Evolutionary conservation across 2,113 vertebrate genomes (phyloP).

Genomic region (Thamnaconus septentrionalis): DNA sequence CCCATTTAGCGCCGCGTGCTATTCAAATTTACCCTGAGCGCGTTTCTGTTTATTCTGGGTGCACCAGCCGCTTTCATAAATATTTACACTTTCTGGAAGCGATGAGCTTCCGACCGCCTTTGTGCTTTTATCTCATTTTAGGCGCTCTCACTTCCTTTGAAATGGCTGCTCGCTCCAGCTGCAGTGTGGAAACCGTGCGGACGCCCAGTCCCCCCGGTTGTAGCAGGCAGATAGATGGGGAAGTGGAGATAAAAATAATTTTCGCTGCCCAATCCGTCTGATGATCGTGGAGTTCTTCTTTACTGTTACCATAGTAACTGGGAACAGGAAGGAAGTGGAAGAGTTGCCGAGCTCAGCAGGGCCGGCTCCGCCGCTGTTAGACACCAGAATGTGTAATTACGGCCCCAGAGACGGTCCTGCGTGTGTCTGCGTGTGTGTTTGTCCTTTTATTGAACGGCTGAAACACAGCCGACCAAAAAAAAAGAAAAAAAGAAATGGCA

Average conservation of each 20-base stretch:
- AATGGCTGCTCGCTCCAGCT: constrained; percentile 23
- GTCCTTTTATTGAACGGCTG: too few relatives aligned
- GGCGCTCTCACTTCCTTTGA: constrained; percentile 18
- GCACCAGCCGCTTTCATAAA: constrained; percentile 1
- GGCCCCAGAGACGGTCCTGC: not conserved
- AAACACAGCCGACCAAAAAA: not conserved
- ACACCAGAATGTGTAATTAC: constrained; percentile 24
- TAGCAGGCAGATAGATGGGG: constrained; percentile 47
- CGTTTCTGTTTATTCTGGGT: not conserved
- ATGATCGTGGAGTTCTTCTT: constrained; percentile 56
- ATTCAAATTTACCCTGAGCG: not conserved
- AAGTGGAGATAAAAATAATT: constrained; percentile 72
- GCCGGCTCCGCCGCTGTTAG: constrained; percentile 15
- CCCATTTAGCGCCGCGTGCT: too few relatives aligned
- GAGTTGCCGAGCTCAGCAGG: constrained; percentile 67
- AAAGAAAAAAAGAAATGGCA: not conserved
- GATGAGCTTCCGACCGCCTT: not conserved
- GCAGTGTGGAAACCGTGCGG: constrained; percentile 44
- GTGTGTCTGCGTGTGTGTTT: not conserved
- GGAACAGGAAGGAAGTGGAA: constrained; percentile 68
- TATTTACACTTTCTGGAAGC: not conserved
- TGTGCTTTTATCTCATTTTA: constrained; percentile 9
- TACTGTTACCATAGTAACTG: constrained; percentile 58
- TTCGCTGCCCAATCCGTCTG: constrained; percentile 48
- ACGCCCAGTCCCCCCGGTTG: constrained; percentile 41